Base-by-base conservation (phyloP, 2,797 vertebrate species). In the Coregonus sp. region DNA sequence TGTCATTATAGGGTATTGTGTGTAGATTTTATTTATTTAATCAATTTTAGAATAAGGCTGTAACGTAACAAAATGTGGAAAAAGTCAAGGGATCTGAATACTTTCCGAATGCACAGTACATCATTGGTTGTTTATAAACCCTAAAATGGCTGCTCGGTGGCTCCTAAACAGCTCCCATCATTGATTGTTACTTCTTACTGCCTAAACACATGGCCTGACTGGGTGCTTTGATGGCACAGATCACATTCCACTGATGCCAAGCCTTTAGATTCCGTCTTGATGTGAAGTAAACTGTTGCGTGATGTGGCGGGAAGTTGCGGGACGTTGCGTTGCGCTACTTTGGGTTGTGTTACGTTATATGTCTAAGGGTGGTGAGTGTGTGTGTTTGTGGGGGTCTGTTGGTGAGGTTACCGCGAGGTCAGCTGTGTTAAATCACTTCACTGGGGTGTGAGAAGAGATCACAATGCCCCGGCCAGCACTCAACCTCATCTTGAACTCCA, bases 401-500 rank as follows among this genome's bases (percentile, higher is more conserved):
- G 20, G 47, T 7, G 29, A 18, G 84, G 80, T 83, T 81, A 85
- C 73, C 77, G 73, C 47, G 65, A 77, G 76, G 76, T 71, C 76
- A 77, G 76, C 70, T 77, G 76, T 77, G 76, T 77, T 77, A 77
- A 77, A 77, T 77, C 76, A 77, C 70, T 56, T 63, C 61, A 72
- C 70, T 37, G 31, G 31, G 72, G 72, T 59, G 72, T 73, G 70
- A 72, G 74, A 69, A 59, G 51, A 59, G 66, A 70, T 40, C 76
- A 77, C 76, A 77, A 72, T 77, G 76, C 76, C 70, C 52, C 9
- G 68, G 25, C 67, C 75, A 52, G 76, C 59, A 73, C 76, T 73
- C 76, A 66, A 65, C 70, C 76, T 77, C 76, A 77, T 77, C 78
- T 79, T 82, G 74, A 75, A 79, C 78, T 79, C 78, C 68, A 77